A percentile compares a stretch with the other conserved stretches of the same genome.
Evolutionary conservation across 2,888 invertebrate genomes (phyloP).

Genomic region (Galeopsomyia nigrocyanea): DNA sequence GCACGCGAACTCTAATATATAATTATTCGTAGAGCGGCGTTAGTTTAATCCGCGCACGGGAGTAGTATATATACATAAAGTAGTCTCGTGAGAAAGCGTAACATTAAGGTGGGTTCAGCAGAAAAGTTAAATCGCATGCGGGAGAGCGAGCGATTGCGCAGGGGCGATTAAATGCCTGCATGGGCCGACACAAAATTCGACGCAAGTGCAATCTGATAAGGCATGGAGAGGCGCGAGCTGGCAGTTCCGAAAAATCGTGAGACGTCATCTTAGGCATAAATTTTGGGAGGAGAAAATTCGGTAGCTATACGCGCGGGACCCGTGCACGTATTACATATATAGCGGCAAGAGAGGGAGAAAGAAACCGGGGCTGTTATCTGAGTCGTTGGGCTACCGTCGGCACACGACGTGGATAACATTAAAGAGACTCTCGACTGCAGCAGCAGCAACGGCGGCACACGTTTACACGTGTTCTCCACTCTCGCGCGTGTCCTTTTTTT

Average conservation of each 20-base stretch:
- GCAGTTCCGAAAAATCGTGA: constrained; percentile 46
- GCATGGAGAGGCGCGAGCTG: constrained; percentile 4
- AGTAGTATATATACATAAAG: too few relatives aligned
- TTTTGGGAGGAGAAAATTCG: constrained; percentile 58
- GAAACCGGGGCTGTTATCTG: constrained; percentile 55
- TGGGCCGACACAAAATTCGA: background rate
- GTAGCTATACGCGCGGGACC: constrained; percentile 64
- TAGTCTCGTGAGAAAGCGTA: too few relatives aligned
- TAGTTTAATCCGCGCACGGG: too few relatives aligned
- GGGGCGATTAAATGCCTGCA: constrained; percentile 30
- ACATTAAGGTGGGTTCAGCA: background rate
- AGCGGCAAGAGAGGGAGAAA: too few relatives aligned
- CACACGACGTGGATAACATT: too few relatives aligned
- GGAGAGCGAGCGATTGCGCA: constrained; percentile 19
- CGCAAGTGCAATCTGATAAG: constrained; percentile 30
- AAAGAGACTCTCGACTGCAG: too few relatives aligned
- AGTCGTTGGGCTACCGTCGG: constrained; percentile 62
- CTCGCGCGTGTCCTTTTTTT: constrained; percentile 10
- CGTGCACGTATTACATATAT: constrained; percentile 48
- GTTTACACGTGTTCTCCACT: constrained; percentile 48
- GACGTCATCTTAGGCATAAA: constrained; percentile 29
- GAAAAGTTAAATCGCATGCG: background rate
- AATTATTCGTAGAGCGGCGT: too few relatives aligned
- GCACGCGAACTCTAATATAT: too few relatives aligned
- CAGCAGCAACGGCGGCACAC: constrained; percentile 38